Conservation (phyloP, 2,113 vertebrate genomes). For the Hydrochoerus hydrochaeris region DNA sequence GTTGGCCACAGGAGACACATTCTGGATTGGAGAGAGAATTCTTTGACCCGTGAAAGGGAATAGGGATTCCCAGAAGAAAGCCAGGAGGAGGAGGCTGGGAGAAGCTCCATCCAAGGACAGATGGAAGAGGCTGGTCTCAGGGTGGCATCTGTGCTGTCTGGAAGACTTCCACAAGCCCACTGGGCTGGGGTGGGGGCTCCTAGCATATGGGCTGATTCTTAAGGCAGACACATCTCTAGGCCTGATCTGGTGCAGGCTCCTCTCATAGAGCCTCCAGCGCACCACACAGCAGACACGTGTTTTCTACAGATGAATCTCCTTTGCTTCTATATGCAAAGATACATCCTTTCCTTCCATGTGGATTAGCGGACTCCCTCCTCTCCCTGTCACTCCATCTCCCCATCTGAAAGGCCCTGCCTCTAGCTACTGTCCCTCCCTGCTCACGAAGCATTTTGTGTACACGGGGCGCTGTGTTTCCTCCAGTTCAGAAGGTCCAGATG, state of each 20-base stretch:
- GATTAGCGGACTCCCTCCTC: fast-evolving
- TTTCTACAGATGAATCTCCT: not conserved
- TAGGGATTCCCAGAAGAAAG: not conserved
- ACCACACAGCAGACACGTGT: not conserved
- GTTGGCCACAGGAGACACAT: not conserved
- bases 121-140: not conserved
- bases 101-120: fast-evolving
- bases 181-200: too few relatives aligned
- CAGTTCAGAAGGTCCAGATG: fast-evolving
- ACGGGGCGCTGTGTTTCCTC: not conserved
- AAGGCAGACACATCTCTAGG: not conserved
- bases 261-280: not conserved
- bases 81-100: not conserved
- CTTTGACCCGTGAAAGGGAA: not conserved
- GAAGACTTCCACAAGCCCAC: not conserved
- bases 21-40: not conserved
- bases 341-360: not conserved
- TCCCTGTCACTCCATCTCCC: too few relatives aligned
- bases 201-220: not conserved
- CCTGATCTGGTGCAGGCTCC: not conserved
- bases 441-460: fast-evolving
- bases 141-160: too few relatives aligned
- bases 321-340: not conserved
- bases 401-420: not conserved
- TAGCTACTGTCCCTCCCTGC: too few relatives aligned